Evolutionary conservation across 2,888 invertebrate species (phyloP), one percentile per base, ranked within the genome.

Genomic region (Cheiracanthium punctorium): DNA sequence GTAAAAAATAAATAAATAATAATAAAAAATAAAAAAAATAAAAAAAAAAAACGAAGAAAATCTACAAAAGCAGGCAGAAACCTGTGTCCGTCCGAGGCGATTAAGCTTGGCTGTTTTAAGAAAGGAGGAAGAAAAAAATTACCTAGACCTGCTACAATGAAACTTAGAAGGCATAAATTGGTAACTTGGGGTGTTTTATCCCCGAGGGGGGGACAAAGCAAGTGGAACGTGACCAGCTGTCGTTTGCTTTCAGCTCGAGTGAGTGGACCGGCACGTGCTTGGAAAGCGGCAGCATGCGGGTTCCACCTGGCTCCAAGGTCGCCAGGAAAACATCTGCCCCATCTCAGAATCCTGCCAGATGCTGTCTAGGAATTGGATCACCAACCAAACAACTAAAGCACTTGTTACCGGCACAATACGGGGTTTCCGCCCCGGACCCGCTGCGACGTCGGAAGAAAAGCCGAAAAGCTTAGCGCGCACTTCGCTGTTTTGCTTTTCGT

Each of bases 271-370:
- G 58, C 58, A 24, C 58, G 58, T 58, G 58, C 58, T 58, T 24
- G 24, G 58, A 48, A 48, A 48, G 17, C 48, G 48, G 48, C 48
- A 48, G 48, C 48, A 58, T 58, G 58, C 58, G 58, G 58, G 58
- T 24, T 58, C 58, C 58, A 58, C 58, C 58, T 58, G 58, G 58
- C 58, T 24, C 58, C 58, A 58, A 58, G 58, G 58, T 58, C 58
- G 58, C 12, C 58, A 5, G 12, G 12, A 58, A 58, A 58, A 58
- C 58, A 58, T 58, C 58, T 58, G 58, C 58, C 58, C 24, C 58
- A 17, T 58, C 58, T 58, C 24, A 1, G 24, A 58, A 58, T 58
- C 58, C 24, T 58, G 58, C 58, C 58, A 58, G 58, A 58, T 58
- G 58, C 58, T 58, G 24, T 58, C 20, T 20, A 58, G 58, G 58